Base-by-base conservation (phyloP, 2,797 vertebrate species). In the Taeniopygia guttata region DNA sequence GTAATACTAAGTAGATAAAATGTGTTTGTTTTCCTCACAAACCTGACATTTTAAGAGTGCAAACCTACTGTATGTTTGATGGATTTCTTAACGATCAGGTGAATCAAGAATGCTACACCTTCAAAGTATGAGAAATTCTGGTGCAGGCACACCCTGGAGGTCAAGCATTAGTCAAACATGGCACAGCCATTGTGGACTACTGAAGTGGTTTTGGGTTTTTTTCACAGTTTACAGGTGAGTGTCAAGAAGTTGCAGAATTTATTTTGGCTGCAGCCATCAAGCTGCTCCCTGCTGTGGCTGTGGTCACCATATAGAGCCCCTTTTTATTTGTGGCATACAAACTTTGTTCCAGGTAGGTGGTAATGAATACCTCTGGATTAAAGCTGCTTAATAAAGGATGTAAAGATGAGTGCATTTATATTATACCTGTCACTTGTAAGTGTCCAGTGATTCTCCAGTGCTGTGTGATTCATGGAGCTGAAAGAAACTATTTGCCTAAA, bases 401-500 rank as follows among this genome's bases (percentile, higher is more conserved):
- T 45, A 90, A 92, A 96, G 58, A 89, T 88, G 58, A 68, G 14
- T 69, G 84, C 34, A 84, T 59, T 79, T 90, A 63, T 58, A 72
- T 74, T 70, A 66, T 84, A 95, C 78, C 84, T 97, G 95, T 84
- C 91, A 67, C 94, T 96, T 94, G 13, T 88, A 92, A 95, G 74
- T 94, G 97, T 97, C 97, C 97, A 48, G 94, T 68, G 87, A 84
- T 90, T 84, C 54, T 93, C 93, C 34, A 85, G 42, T 10, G 21
- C 4, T 6, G 69, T 74, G 60, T 91, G 92, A 96, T 92, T 96
- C 92, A 88, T 22, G 25, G 76, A 95, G 85, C 93, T 96, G 88
- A 97, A 97, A 96, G 72, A 96, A 97, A 95, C 85, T 6, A 96
- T 96, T 97, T 96, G 73, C 93, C 89, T 97, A 82, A 96, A 96